Evolutionary conservation across 2,888 invertebrate genomes (phyloP).

Genomic region (Patella caerulea): DNA sequence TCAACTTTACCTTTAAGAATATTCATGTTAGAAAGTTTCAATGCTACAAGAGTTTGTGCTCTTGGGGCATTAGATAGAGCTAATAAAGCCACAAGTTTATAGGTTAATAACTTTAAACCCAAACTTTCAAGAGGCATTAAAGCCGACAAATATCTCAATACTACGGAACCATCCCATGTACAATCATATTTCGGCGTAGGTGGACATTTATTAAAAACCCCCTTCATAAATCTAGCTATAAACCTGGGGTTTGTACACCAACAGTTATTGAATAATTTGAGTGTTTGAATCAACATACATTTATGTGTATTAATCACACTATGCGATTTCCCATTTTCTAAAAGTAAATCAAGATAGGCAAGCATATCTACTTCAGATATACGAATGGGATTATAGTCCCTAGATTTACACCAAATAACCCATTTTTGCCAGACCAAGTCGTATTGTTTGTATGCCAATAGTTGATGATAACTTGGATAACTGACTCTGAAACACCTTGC

Average conservation of each 20-base stretch:
- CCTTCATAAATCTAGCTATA: conserved; percentile 32
- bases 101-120: conserved; percentile 27
- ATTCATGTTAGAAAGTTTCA: conserved; percentile 28
- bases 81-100: conserved; percentile 27
- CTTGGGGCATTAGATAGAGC: conserved; percentile 31
- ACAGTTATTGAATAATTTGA: background rate
- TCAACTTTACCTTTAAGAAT: conserved; percentile 17
- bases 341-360: background rate
- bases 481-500: background rate
- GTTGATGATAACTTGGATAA: conserved; percentile 12
- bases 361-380: conserved; percentile 3
- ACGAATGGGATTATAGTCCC: conserved; percentile 23
- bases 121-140: conserved; percentile 26
- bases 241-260: background rate
- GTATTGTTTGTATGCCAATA: background rate
- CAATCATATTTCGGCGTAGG: conserved; percentile 31
- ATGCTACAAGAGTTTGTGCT: conserved; percentile 26
- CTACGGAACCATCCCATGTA: conserved; percentile 35
- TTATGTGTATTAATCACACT: conserved; percentile 5
- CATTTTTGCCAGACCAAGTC: background rate
- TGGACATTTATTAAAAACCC: conserved; percentile 28
- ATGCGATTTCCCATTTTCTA: background rate
- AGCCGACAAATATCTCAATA: conserved; percentile 26
- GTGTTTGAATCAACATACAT: background rate
- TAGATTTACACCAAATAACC: background rate